Conservation (phyloP, 2,888 invertebrate genomes). For the Chloromyia formosa region DNA sequence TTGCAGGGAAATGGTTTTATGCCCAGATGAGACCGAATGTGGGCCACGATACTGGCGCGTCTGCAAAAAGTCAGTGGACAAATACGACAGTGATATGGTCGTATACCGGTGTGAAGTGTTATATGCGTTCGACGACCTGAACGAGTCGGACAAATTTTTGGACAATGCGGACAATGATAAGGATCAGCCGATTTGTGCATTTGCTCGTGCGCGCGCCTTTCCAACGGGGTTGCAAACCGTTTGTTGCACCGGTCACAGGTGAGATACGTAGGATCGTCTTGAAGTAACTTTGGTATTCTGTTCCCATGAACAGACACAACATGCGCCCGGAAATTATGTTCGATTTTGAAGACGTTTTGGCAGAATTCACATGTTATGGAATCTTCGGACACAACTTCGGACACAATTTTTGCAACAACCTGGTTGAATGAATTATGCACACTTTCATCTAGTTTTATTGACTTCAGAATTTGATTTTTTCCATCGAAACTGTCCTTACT, state of each 20-base stretch:
- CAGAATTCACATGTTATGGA: constrained; percentile 3
- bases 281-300: not conserved
- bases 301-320: not conserved
- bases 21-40: constrained; percentile 49
- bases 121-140: too few species aligned
- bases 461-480: too few species aligned
- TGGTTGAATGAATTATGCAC: too few species aligned
- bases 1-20: constrained; percentile 47
- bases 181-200: not conserved
- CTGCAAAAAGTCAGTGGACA: too few species aligned
- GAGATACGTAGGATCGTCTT: not conserved
- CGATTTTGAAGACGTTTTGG: not conserved
- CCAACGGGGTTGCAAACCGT: not conserved
- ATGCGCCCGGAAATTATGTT: not conserved
- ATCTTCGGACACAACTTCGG: too few species aligned
- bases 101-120: too few species aligned
- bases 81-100: too few species aligned
- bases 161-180: not conserved
- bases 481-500: too few species aligned
- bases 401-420: too few species aligned
- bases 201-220: not conserved
- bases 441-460: too few species aligned
- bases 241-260: not conserved
- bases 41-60: too few species aligned
- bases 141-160: not conserved